Conservation (phyloP, 1,140 invertebrate species). For the Drosophila athabasca region DNA sequence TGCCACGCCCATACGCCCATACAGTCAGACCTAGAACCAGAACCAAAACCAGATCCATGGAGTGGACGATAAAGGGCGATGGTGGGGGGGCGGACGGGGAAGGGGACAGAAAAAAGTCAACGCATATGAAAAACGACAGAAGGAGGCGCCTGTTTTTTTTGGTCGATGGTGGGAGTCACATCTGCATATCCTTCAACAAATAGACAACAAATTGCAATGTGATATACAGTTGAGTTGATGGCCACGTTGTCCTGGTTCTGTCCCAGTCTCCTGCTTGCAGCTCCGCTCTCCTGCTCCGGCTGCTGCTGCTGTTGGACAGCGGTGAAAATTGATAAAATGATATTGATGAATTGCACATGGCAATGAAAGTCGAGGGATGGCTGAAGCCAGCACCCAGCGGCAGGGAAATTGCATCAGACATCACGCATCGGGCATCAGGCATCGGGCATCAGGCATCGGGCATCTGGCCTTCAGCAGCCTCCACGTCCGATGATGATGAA, state of each 20-base stretch:
- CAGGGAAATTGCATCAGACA: constrained; percentile 13
- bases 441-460: constrained; percentile 36
- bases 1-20: constrained; percentile 42
- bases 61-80: constrained; percentile 11
- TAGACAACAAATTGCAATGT: constrained; percentile 82
- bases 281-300: background rate
- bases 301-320: constrained; percentile 65
- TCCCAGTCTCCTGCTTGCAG: constrained; percentile 13
- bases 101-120: constrained; percentile 12
- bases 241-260: constrained; percentile 33
- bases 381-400: constrained; percentile 31
- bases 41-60: background rate
- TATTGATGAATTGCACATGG: constrained; percentile 83
- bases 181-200: constrained; percentile 82
- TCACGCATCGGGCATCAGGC: constrained; percentile 9
- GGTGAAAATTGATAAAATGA: constrained; percentile 83
- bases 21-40: constrained; percentile 6
- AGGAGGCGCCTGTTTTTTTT: constrained; percentile 16
- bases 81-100: background rate
- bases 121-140: constrained; percentile 70
- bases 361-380: constrained; percentile 50
- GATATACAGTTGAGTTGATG: constrained; percentile 77
- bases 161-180: constrained; percentile 38
- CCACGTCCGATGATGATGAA: constrained; percentile 72
- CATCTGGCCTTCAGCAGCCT: constrained; percentile 56